A percentile compares a stretch with the other conserved stretches of the same genome.
These are phyloP conservation scores for Hucho hucho DNA, from an alignment of 2,113 vertebrate species.

Conservation along the genomic window DNA sequence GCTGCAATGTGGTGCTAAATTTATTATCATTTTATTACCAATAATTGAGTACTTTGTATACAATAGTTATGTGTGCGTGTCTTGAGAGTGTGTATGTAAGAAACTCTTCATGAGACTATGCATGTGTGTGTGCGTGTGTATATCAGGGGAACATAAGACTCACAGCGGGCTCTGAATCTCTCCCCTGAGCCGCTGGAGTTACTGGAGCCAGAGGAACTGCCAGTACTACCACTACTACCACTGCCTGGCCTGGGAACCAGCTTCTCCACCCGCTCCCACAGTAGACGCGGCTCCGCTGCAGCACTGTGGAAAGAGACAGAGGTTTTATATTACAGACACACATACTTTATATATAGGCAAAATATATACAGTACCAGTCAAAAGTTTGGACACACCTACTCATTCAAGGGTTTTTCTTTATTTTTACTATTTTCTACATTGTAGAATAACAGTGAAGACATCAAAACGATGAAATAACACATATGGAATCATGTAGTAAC, in stretches of 20 bases:
- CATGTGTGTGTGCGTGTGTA: neutral
- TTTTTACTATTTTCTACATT: no score
- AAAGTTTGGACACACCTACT: no score
- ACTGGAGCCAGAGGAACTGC: conserved; percentile 93
- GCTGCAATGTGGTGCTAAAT: no score
- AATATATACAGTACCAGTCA: no score
- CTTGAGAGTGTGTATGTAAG: conserved; percentile 6
- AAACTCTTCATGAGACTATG: neutral
- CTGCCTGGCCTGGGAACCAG: conserved; percentile 85
- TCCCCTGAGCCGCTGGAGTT: conserved; percentile 92
- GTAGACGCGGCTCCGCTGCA: conserved; percentile 87
- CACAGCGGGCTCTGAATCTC: conserved; percentile 91
- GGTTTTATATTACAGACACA: neutral
- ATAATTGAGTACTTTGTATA: no score
- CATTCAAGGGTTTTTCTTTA: no score
- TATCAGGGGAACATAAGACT: conserved; percentile 52
- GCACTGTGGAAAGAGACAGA: conserved; percentile 68
- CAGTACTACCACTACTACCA: conserved; percentile 43
- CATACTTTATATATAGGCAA: neutral
- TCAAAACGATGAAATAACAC: no score
- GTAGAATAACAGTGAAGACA: no score
- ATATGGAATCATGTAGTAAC: no score
- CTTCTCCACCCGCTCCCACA: conserved; percentile 97
- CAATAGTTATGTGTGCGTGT: neutral
- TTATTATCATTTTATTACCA: no score